Conservation (phyloP, 2,113 vertebrate species). For the Riparia riparia region DNA sequence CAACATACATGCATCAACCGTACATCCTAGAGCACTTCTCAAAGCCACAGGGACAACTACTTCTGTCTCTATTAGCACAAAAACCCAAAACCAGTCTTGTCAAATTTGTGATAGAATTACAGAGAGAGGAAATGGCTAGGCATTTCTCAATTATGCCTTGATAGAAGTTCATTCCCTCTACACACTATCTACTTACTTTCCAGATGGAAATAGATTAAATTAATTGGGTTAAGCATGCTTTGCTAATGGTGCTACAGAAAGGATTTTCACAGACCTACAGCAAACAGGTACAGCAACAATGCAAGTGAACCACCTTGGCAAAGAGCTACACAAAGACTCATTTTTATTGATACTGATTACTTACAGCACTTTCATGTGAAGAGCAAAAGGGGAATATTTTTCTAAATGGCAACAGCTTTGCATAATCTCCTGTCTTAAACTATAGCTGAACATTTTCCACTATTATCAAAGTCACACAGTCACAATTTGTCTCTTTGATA, state of each 20-base stretch:
- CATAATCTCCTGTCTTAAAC: background rate
- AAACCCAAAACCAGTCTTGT: background rate
- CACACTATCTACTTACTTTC: background rate
- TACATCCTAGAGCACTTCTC: background rate
- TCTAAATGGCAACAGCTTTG: background rate
- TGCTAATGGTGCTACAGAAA: background rate
- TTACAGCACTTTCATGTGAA: background rate
- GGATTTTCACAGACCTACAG: background rate
- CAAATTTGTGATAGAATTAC: background rate
- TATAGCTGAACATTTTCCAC: background rate
- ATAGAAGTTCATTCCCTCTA: background rate
- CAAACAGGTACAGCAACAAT: background rate
- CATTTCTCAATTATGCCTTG: background rate
- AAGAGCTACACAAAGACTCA: background rate
- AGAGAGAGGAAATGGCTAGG: background rate
- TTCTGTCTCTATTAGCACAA: background rate
- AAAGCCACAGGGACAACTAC: background rate
- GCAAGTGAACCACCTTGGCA: background rate
- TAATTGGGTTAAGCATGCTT: background rate
- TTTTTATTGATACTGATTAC: background rate
- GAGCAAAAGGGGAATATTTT: background rate
- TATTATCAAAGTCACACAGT: background rate
- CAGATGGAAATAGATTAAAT: slow-evolving; percentile 27
- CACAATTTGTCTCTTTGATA: background rate
- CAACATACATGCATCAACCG: background rate